Evolutionary conservation across 1,140 invertebrate genomes (phyloP).

Genomic region (Conus betulinus): DNA sequence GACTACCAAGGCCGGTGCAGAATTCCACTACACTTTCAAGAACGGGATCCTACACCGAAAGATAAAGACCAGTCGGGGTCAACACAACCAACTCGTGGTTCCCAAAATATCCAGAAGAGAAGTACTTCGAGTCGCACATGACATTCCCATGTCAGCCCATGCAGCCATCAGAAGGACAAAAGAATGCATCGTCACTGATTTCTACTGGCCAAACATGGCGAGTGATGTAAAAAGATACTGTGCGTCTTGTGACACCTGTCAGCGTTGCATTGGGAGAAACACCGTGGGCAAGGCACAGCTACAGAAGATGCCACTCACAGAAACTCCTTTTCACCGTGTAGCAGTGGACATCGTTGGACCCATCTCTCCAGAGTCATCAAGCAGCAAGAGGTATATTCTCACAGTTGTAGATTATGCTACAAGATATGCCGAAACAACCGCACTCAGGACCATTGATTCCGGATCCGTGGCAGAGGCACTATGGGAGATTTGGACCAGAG

Average conservation of each 20-base stretch:
- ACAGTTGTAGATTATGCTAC: conserved; percentile 54
- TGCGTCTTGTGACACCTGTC: conserved; percentile 51
- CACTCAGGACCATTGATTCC: conserved; percentile 43
- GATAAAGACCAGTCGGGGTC: no score
- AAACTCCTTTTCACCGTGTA: conserved; percentile 54
- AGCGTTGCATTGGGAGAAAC: conserved; percentile 44
- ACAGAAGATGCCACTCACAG: conserved; percentile 47
- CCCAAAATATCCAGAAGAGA: no score
- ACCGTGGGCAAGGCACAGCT: conserved; percentile 48
- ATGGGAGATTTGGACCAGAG: conserved; percentile 64
- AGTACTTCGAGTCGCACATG: no score
- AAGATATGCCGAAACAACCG: conserved; percentile 51
- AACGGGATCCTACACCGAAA: no score
- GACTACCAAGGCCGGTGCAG: no score
- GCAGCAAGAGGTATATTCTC: conserved; percentile 48
- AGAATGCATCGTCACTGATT: background rate
- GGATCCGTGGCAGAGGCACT: conserved; percentile 50
- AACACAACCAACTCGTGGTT: no score
- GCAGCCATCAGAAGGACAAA: no score
- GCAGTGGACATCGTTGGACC: conserved; percentile 52
- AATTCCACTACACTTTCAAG: no score
- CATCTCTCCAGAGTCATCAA: conserved; percentile 37
- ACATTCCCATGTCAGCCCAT: no score
- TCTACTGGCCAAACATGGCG: conserved; percentile 52
- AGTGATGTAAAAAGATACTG: conserved; percentile 46